Evolutionary conservation across 2,888 invertebrate species (phyloP), one percentile per base, ranked within the genome.

Genomic region (Auanema freiburgensis): DNA sequence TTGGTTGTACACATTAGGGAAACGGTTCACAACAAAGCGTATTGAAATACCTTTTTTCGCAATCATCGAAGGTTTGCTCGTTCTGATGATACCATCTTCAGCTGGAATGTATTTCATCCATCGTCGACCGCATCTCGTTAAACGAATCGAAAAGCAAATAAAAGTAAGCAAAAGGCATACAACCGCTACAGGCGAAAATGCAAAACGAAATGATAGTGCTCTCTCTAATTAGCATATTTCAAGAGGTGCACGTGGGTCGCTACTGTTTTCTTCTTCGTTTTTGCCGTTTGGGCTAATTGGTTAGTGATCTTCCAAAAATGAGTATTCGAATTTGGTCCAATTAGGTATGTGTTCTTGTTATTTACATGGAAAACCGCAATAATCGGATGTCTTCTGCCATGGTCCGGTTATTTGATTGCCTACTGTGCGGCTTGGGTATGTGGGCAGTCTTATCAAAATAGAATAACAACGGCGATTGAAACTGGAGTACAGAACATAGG

Each of bases 1-100:
- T 1, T 95, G 94, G 94, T 86, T 93, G 6, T 92, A 93, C 83
- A 92, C 92, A 0, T 87, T 94, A 50, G 94, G 94, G 0, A 88
- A 88, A 77, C 79, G 84, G 14, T 91, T 92, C 63, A 92, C 92
- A 84, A 66, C 71, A 6, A 86, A 88, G 2, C 87, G 89, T 56
- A 24, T 57, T 14, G 86, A 89, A 57, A 87, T 93, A 46, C 86
- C 85, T 57, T 59, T 71, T 46, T n/a, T 46, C 14, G 25, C 50
- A n/a, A 63, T 70, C 21, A 12, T 63, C 18, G 90, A 93, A 6
- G 94, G 57, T 18, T 53, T 92, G 0, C 81, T 89, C 0, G 89
- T 90, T 0, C 87, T 95, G 2, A 84, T 94, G 2, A 86, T 93
- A 23, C 94, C 94, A 0, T 84, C 92, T 41, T 85, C 84, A 2